Evolutionary conservation across 2,888 invertebrate genomes (phyloP), one percentile per base, ranked within the genome.

Genomic region (Melieria omissa): DNA sequence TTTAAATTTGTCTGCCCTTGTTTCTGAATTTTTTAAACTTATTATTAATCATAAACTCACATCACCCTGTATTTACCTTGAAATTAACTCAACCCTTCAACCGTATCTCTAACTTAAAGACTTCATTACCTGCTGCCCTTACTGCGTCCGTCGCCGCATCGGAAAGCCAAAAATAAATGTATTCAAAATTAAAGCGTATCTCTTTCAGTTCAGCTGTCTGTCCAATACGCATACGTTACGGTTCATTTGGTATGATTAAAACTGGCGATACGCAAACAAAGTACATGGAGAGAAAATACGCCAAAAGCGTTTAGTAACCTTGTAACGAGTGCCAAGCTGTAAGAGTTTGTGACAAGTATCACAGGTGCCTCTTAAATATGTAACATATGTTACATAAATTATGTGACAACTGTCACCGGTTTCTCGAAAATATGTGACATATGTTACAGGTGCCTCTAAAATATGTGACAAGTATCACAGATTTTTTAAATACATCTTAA

Each of bases 81-180:
- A 5, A 52, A 52, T 52, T 52, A 52, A 52, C n/a, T 52, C 52
- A 52, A 52, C 52, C 52, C 52, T 52, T 52, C 52, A 52, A 14
- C 52, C 52, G 52, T 52, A 52, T 52, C 52, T 52, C 52, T 52
- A 8, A n/a, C 52, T 52, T 52, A 52, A 52, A 52, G 52, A n/a
- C 52, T 52, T 52, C 52, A 52, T 52, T 52, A 52, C 52, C 52
- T 9, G 12, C 52, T 5, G 29, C 29, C 1, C 29, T 29, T 29
- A 29, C 29, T 29, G 29, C 29, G 29, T 3, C 29, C 29, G 29
- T 29, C 29, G 29, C 29, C 29, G 29, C 14, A 6, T 52, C 14
- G 8, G 14, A 52, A 52, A 52, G 52, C 52, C 52, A 52, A 52
- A 52, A 52, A 52, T 10, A 52, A 52, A 52, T 14, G 14, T n/a